phyloP scores from a whole-genome alignment of 2,113 vertebrate genomes.

The Brachionichthys hirsutus region DNA sequence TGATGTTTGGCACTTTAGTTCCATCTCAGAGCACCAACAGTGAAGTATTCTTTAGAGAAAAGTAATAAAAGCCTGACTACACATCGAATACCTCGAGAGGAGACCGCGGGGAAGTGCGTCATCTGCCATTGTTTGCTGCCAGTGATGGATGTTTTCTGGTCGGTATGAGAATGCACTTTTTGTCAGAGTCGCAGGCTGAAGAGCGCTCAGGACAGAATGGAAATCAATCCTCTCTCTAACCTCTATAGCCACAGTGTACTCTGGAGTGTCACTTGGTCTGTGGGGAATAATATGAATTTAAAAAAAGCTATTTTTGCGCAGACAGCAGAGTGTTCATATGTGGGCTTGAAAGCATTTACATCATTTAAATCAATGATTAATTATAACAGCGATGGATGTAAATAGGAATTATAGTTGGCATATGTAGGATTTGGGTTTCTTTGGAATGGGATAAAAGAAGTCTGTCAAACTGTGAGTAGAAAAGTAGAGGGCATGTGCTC shows the following conservation, averaged over 20 bases:
- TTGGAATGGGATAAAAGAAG: constrained; percentile 12
- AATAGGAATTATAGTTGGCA: not conserved
- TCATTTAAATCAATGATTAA: constrained; percentile 1
- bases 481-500: not conserved
- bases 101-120: constrained; percentile 12
- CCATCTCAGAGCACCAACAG: too few species aligned
- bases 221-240: constrained; percentile 21
- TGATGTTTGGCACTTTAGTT: too few species aligned
- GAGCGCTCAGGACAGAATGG: constrained; percentile 28
- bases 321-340: constrained; percentile 1
- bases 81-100: not conserved
- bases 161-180: constrained; percentile 28
- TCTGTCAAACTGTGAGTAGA: constrained; percentile 13
- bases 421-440: not conserved
- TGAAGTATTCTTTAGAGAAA: too few species aligned
- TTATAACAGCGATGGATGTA: not conserved
- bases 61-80: too few species aligned
- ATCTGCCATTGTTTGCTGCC: constrained; percentile 7
- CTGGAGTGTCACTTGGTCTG: constrained; percentile 27
- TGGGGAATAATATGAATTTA: not conserved
- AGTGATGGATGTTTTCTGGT: constrained; percentile 8
- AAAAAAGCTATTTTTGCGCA: not conserved
- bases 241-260: constrained; percentile 17
- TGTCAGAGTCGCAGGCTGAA: constrained; percentile 31
- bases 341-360: not conserved